A percentile compares a stretch with the other conserved stretches of the same genome.
Conservation (phyloP, 2,113 vertebrate species). For the Rhea americana region DNA sequence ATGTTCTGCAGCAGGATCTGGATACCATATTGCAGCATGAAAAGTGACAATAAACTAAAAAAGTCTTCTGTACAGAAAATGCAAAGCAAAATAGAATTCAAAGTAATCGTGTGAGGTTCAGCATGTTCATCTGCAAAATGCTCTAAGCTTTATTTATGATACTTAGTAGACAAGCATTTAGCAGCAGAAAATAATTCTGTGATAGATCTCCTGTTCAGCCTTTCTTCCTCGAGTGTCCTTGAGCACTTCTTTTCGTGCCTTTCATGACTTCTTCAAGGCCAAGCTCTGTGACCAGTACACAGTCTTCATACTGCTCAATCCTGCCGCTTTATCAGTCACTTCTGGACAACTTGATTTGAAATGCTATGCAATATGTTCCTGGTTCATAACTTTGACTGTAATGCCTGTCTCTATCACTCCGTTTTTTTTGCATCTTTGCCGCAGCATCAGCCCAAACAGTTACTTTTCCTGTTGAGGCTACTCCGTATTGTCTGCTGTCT, state of each 20-base stretch:
- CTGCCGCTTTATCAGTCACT: neutral
- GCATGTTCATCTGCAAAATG: neutral
- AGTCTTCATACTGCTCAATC: neutral
- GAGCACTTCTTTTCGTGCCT: neutral
- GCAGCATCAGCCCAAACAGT: neutral
- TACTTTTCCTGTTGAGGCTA: neutral
- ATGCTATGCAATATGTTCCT: neutral
- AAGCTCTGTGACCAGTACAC: neutral
- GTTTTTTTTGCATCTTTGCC: neutral
- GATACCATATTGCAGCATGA: neutral
- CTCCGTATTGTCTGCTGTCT: neutral
- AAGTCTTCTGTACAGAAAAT: neutral
- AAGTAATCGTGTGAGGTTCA: neutral
- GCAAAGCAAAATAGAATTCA: neutral
- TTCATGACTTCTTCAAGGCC: neutral
- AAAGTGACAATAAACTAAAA: neutral
- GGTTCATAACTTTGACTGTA: neutral
- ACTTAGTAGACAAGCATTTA: neutral
- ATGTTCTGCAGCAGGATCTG: neutral
- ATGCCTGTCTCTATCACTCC: neutral
- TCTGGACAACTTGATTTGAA: neutral
- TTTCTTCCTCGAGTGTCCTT: neutral
- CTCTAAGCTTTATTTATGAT: neutral
- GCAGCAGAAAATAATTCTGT: neutral
- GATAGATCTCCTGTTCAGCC: neutral